A percentile compares a stretch with the other conserved stretches of the same genome.
phyloP scores from a whole-genome alignment of 30 jellyfish, hydroid and myxozoan species.

The Pseudorhiza aurosa region DNA sequence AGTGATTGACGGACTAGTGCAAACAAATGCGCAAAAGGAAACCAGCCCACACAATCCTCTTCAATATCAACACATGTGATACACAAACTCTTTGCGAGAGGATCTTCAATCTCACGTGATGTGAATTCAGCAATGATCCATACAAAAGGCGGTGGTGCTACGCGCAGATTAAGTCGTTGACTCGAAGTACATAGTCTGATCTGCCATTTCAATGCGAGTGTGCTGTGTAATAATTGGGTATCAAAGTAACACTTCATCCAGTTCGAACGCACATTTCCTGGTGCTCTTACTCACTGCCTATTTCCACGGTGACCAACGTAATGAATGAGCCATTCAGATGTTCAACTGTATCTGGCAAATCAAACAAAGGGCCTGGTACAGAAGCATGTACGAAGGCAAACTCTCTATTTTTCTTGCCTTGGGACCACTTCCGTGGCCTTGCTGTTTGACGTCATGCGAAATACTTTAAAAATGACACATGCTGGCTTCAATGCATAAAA shows the following conservation, averaged over 20 bases:
- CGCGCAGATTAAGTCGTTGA: neutral
- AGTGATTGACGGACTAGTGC: neutral
- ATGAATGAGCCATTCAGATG: constrained; percentile 14
- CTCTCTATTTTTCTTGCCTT: too few species aligned
- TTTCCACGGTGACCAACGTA: neutral
- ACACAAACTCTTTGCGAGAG: neutral
- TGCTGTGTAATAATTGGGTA: constrained; percentile 13
- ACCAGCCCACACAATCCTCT: neutral
- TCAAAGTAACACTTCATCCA: neutral
- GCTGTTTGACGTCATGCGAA: too few species aligned
- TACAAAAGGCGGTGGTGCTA: neutral
- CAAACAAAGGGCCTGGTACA: too few species aligned
- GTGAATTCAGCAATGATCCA: neutral
- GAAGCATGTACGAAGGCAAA: too few species aligned
- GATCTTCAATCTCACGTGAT: neutral
- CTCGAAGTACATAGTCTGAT: neutral
- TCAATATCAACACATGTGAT: neutral
- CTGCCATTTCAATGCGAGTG: constrained; percentile 11
- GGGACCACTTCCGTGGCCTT: too few species aligned
- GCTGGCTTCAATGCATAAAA: too few species aligned
- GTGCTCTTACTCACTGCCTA: neutral
- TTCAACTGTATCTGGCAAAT: too few species aligned
- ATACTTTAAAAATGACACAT: too few species aligned
- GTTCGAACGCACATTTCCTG: neutral
- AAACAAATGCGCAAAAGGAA: neutral